These are phyloP conservation scores for Sebastes paucispinis DNA, from an alignment of 2,797 vertebrate species.

Conservation along the genomic window DNA sequence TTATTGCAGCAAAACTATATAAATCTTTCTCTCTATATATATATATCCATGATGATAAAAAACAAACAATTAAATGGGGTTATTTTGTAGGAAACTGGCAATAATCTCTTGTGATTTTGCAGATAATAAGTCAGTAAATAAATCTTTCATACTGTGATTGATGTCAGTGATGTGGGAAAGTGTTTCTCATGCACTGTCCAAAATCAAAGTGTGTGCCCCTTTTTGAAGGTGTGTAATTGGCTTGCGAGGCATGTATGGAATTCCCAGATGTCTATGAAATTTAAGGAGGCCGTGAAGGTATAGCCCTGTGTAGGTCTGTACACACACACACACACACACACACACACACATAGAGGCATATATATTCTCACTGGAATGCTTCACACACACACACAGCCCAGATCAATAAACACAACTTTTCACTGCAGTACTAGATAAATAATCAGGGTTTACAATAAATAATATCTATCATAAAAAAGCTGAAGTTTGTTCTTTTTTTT, in stretches of 20 bases:
- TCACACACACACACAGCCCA: slow-evolving; percentile 7
- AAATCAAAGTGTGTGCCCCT: slow-evolving; percentile 90
- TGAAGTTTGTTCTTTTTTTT: not conserved
- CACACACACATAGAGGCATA: slow-evolving; percentile 28
- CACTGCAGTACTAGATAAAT: not conserved
- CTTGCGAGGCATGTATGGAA: slow-evolving; percentile 94
- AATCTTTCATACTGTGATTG: slow-evolving; percentile 52
- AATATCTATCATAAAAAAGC: not conserved
- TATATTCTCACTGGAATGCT: slow-evolving; percentile 42
- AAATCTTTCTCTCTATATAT: not conserved
- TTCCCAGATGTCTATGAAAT: slow-evolving; percentile 99
- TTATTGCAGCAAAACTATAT: not conserved
- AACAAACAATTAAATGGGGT: not conserved
- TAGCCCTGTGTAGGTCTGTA: slow-evolving; percentile 74
- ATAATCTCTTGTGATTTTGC: not conserved
- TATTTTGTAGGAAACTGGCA: not conserved
- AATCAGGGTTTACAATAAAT: not conserved
- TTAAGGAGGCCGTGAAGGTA: slow-evolving; percentile 87
- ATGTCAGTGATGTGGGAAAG: slow-evolving; percentile 77
- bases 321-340: not conserved
- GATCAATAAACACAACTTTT: slow-evolving; percentile 24
- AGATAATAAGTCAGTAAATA: slow-evolving; percentile 43
- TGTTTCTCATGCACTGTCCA: slow-evolving; percentile 76
- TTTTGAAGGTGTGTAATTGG: slow-evolving; percentile 98
- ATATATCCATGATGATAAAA: not conserved